A percentile compares a stretch with the other conserved stretches of the same genome.
Conservation (phyloP, 92 coral and sea anemone species). For the Actinostola sp. region DNA sequence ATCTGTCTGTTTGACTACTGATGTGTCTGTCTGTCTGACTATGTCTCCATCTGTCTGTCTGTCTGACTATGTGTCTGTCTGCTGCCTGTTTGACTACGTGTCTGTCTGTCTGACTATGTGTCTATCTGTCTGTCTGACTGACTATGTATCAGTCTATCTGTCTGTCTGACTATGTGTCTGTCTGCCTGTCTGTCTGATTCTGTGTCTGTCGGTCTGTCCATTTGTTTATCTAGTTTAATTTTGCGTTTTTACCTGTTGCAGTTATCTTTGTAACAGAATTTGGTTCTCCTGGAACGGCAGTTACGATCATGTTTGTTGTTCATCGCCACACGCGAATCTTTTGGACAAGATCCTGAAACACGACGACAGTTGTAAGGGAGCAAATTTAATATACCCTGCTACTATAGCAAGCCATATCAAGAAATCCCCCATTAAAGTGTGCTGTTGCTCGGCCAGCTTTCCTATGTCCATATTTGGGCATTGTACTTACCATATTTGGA, state of each 20-base stretch:
- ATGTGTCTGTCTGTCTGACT: not conserved
- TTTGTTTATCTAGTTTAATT: not conserved
- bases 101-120: not conserved
- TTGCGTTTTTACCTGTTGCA: conserved; percentile 47
- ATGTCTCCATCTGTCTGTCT: not conserved
- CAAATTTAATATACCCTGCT: not conserved
- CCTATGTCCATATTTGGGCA: too few species aligned
- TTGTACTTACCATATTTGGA: too few species aligned
- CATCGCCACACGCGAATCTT: conserved; percentile 16
- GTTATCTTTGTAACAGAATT: conserved; percentile 52
- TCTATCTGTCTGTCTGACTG: too few species aligned
- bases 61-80: too few species aligned
- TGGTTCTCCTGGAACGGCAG: conserved; percentile 43
- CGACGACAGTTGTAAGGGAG: not conserved
- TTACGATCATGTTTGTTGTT: conserved; percentile 29
- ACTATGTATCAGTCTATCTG: too few species aligned
- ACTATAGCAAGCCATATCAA: not conserved
- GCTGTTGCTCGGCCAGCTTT: too few species aligned
- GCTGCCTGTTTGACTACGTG: too few species aligned
- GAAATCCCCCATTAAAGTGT: too few species aligned
- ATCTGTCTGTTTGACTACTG: too few species aligned
- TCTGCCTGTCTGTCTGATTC: not conserved
- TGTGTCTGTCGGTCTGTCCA: not conserved
- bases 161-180: not conserved
- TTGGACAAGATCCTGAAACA: conserved; percentile 43